Base-by-base conservation (phyloP, 2,113 vertebrate genomes). In the Sphyrna mokarran region DNA sequence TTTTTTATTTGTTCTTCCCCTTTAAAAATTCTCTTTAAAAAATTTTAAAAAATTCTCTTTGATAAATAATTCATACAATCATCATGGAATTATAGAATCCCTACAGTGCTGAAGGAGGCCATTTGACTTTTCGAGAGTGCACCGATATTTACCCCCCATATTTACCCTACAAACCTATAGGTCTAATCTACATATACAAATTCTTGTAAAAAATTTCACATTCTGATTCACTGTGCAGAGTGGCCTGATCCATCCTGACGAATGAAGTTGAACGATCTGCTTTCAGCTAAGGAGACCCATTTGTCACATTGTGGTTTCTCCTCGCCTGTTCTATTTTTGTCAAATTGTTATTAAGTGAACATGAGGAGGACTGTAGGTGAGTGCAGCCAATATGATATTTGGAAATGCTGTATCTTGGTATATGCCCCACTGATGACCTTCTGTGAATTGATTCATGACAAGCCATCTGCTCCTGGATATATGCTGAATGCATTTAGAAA, bases 401-500 rank as follows among this genome's bases (percentile, higher is more conserved):
- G 69, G 68, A 95, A 95, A 23, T 76, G 26, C 94, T 33, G 40
- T 72, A 29, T 95, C 23, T 48, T 61, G 94, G 40, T 95, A 18
- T 33, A 22, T 95, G 69, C 69, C 94, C 94, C 43, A 54, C 69
- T 37, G 89, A 58, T 95, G 54, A 96, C 95, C 18, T 70, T 91
- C n/a, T 68, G 48, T 95, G 69, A 96, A 95, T 91, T 95, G 18
- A 95, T 95, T 96, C 95, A 96, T 96, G 40, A 14, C 95, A 43
- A 54, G 16, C 86, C 70, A 0, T 96, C 72, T 96, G 76, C 95
- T 91, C n/a, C 37, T 69, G 37, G 89, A 68, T 7, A 58, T 48
- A 86, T 96, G 96, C 86, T 61, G 33, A 96, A 68, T 96, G 96
- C 43, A 95, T 96, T 96, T 95, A 87, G 91, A 85, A 96, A 95